Conservation (phyloP, 53 echinoderm and acorn worm genomes). For the Hippasteria phrygiana region DNA sequence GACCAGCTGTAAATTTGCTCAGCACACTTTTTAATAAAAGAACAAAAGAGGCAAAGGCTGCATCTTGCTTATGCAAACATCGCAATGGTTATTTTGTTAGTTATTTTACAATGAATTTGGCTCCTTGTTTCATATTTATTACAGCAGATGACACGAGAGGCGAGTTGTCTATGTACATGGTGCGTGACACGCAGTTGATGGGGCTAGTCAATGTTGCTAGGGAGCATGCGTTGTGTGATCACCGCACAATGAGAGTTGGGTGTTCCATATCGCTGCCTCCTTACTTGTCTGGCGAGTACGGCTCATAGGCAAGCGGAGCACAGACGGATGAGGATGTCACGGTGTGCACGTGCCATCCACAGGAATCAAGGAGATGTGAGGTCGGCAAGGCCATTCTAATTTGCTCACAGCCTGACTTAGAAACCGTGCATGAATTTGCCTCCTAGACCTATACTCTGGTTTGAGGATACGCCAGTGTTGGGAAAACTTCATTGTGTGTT, state of each 20-base stretch:
- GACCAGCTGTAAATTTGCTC: too few relatives aligned
- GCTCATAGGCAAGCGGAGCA: background rate
- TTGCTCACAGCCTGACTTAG: background rate
- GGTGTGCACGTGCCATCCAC: background rate
- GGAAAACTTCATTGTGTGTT: background rate
- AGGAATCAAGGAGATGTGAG: too few relatives aligned
- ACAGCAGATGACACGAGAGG: background rate
- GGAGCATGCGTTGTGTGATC: slow-evolving; percentile 50
- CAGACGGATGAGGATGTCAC: background rate
- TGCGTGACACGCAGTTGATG: background rate
- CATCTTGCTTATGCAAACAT: too few relatives aligned
- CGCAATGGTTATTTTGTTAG: too few relatives aligned
- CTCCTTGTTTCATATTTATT: background rate
- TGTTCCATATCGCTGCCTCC: background rate
- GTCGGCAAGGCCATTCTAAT: background rate
- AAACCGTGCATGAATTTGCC: background rate
- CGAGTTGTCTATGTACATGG: background rate
- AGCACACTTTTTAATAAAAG: too few relatives aligned
- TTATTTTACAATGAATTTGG: background rate
- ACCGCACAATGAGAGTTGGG: slow-evolving; percentile 14
- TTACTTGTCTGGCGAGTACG: background rate
- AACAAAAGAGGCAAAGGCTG: too few relatives aligned
- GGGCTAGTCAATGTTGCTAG: background rate
- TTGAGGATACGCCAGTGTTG: background rate
- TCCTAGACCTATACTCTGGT: background rate